Evolutionary conservation across 2,888 invertebrate species (phyloP).

Genomic region (Diachrysia chrysitis): DNA sequence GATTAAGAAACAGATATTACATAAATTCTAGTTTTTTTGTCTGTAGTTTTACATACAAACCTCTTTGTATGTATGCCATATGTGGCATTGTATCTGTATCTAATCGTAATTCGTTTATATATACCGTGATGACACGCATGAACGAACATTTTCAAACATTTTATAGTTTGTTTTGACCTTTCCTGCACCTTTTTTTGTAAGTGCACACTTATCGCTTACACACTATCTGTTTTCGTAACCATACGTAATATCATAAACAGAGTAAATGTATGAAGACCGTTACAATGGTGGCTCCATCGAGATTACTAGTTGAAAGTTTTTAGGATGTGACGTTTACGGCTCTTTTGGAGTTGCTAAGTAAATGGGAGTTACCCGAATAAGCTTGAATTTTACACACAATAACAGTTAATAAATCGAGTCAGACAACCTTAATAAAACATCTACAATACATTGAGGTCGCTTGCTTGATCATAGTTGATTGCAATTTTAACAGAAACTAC

Average conservation of each 20-base stretch:
- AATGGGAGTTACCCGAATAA: conserved; percentile 33
- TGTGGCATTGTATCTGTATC: not conserved
- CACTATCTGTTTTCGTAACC: conserved; percentile 57
- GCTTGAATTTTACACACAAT: conserved; percentile 1
- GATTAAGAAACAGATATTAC: conserved; percentile 2
- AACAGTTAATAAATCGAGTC: not conserved
- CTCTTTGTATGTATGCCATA: conserved; percentile 4
- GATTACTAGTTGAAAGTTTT: conserved; percentile 72
- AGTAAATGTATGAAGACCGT: conserved; percentile 59
- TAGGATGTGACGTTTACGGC: conserved; percentile 79
- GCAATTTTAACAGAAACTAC: conserved; percentile 43
- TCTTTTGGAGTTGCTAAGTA: conserved; percentile 65
- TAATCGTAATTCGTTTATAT: conserved; percentile 28
- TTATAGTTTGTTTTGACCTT: conserved; percentile 45
- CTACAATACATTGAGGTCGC: conserved; percentile 7
- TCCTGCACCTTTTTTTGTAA: conserved; percentile 35
- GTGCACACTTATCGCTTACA: conserved; percentile 25
- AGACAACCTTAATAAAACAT: conserved; percentile 4
- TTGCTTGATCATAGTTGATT: conserved; percentile 37
- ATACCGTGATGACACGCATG: conserved; percentile 45
- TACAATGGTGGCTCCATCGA: conserved; percentile 60
- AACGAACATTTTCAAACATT: conserved; percentile 20
- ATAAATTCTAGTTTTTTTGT: not conserved
- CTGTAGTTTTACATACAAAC: not conserved
- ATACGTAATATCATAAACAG: conserved; percentile 55